Conservation (phyloP, 2,113 vertebrate species). For the Hippocampus comes region DNA sequence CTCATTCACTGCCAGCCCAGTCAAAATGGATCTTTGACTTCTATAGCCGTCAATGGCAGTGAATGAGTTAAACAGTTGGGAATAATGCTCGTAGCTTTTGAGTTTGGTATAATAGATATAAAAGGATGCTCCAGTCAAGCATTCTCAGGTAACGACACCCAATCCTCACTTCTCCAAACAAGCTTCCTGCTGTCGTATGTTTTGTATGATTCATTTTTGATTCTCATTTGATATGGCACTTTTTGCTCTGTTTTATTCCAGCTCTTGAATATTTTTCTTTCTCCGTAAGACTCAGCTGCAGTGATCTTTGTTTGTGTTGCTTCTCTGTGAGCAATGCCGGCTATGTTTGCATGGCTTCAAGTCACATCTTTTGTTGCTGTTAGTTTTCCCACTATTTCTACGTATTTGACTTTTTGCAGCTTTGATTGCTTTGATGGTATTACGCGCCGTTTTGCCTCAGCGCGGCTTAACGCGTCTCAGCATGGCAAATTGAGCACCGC, state of each 20-base stretch:
- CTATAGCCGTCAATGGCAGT: no score
- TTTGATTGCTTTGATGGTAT: conserved; percentile 70
- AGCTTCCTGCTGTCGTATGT: conserved; percentile 67
- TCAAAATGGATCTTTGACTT: no score
- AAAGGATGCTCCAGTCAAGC: not conserved
- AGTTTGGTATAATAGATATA: not conserved
- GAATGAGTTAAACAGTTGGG: not conserved
- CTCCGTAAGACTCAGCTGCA: conserved; percentile 35
- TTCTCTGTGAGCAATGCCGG: conserved; percentile 41
- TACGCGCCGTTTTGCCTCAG: conserved; percentile 63
- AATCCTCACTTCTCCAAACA: conserved; percentile 61
- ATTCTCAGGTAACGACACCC: conserved; percentile 76
- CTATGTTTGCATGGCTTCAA: conserved; percentile 66
- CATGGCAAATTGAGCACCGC: conserved; percentile 66
- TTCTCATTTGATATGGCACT: conserved; percentile 48
- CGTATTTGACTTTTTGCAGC: conserved; percentile 45
- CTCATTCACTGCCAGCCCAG: no score
- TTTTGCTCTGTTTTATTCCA: conserved; percentile 59
- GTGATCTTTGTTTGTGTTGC: conserved; percentile 38
- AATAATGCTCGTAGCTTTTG: not conserved
- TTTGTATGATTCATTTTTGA: conserved; percentile 49
- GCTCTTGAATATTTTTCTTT: conserved; percentile 49
- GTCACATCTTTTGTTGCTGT: conserved; percentile 21
- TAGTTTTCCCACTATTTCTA: conserved; percentile 48
- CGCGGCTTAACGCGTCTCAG: conserved; percentile 63